Conservation (phyloP, 2,113 vertebrate genomes). For the Meleagris gallopavo region DNA sequence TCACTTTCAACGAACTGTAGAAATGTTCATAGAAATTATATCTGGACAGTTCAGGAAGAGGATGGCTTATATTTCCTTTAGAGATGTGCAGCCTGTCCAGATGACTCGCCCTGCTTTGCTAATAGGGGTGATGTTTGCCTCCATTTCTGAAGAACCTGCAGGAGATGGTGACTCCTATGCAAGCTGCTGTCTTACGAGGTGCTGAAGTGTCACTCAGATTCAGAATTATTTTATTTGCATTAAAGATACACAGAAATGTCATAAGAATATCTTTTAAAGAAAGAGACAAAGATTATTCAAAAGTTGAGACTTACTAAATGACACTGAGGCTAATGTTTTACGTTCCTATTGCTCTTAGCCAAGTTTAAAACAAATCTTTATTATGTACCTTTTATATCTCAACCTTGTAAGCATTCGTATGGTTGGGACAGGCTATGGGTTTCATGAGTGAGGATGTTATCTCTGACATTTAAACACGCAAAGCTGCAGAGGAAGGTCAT, state of each 20-base stretch:
- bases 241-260: background rate
- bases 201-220: background rate
- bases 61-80: background rate
- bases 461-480: background rate
- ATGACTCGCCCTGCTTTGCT: background rate
- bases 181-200: background rate
- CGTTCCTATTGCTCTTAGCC: background rate
- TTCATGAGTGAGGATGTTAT: background rate
- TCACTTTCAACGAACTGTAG: rapidly evolving
- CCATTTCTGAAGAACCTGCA: background rate
- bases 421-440: background rate
- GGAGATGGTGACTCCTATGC: background rate
- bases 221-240: background rate
- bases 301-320: background rate
- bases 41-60: background rate
- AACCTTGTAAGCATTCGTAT: background rate
- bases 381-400: background rate
- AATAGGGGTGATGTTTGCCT: background rate
- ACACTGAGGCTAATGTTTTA: background rate
- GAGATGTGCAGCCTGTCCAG: background rate
- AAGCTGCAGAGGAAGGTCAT: slow-evolving; percentile 5
- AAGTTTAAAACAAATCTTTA: background rate
- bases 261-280: background rate
- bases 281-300: background rate
- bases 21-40: background rate